A percentile compares a stretch with the other conserved stretches of the same genome.
Conservation (phyloP, 23 tunicate species). For the Oikopleura dioica region DNA sequence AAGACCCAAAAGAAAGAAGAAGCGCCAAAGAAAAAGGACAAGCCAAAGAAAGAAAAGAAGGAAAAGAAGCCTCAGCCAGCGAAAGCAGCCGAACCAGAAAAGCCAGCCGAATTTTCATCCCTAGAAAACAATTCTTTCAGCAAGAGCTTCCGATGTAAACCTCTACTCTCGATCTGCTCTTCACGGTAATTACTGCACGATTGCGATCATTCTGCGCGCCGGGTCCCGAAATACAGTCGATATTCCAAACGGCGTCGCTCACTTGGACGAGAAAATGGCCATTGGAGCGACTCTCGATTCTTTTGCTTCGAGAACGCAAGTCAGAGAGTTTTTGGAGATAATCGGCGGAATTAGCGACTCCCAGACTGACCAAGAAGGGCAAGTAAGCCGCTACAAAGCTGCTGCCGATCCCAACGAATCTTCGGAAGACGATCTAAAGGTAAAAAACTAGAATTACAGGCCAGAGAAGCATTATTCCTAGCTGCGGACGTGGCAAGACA, state of each 20-base stretch:
- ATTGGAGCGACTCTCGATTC: not conserved
- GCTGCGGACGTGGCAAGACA: constrained; percentile 53
- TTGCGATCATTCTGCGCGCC: not conserved
- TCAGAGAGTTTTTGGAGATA: not conserved
- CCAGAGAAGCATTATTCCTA: constrained; percentile 20
- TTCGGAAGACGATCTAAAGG: constrained; percentile 73
- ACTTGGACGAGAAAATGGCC: not conserved
- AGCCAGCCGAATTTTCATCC: not conserved
- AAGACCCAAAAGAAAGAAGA: too few relatives aligned
- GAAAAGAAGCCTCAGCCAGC: too few relatives aligned
- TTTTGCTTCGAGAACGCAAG: not conserved
- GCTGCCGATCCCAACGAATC: constrained; percentile 38
- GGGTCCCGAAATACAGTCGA: not conserved
- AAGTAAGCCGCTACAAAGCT: constrained; percentile 43
- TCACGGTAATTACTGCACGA: not conserved
- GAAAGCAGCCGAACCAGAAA: too few relatives aligned
- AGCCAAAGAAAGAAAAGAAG: too few relatives aligned
- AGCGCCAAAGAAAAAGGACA: too few relatives aligned
- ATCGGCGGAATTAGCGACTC: not conserved
- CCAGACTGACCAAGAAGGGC: constrained; percentile 14
- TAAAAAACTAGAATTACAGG: constrained; percentile 65
- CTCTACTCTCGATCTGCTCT: not conserved
- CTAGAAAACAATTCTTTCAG: not conserved
- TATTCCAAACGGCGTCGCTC: not conserved
- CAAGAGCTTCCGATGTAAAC: not conserved